These are phyloP conservation scores for Tenualosa ilisha DNA, from an alignment of 2,797 vertebrate genomes.

Conservation along the genomic window DNA sequence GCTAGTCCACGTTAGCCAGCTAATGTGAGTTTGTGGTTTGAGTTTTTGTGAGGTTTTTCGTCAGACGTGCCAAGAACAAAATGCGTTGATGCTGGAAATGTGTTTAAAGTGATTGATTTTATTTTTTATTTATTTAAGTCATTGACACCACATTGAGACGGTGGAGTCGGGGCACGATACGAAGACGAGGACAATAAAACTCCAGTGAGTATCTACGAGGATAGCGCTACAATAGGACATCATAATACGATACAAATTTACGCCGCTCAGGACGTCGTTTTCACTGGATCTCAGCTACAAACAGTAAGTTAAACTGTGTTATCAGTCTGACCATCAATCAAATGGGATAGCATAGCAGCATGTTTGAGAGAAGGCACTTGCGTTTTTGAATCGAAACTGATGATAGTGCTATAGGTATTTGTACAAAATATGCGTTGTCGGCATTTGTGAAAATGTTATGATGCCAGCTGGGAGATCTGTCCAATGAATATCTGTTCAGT, in stretches of 20 bases:
- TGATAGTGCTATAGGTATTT: background rate
- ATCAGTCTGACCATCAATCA: background rate
- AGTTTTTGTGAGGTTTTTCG: background rate
- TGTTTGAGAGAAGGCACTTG: background rate
- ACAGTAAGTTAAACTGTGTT: background rate
- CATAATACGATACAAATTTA: background rate
- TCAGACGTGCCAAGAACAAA: background rate
- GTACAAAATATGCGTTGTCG: background rate
- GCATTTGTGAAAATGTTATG: background rate
- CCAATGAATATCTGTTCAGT: background rate
- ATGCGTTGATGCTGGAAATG: background rate
- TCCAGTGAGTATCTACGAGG: background rate
- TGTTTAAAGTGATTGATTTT: background rate
- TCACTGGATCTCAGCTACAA: background rate
- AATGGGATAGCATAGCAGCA: background rate
- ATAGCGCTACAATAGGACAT: background rate
- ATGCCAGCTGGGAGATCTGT: background rate
- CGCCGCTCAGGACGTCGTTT: background rate
- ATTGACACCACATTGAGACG: background rate
- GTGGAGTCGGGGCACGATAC: background rate
- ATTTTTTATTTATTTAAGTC: background rate
- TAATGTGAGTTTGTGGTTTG: background rate
- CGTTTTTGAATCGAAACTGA: background rate
- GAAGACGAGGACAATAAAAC: constrained; percentile 5
- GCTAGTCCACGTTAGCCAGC: background rate